A percentile compares a stretch with the other conserved stretches of the same genome.
Conservation (phyloP, 2,113 vertebrate species). For the Hypanus sabinus region DNA sequence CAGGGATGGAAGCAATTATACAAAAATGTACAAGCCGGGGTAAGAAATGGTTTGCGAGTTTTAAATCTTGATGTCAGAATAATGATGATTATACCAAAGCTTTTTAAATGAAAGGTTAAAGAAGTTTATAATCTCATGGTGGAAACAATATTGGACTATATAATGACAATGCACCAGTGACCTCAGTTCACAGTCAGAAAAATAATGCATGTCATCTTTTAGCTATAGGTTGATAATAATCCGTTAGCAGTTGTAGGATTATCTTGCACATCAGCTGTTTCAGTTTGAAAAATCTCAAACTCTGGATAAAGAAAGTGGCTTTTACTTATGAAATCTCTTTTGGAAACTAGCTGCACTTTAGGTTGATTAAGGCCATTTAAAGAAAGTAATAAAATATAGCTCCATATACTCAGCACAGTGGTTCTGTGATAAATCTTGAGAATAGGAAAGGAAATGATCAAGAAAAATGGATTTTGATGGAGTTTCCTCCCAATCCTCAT, state of each 20-base stretch:
- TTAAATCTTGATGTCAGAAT: background rate
- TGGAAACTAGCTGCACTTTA: background rate
- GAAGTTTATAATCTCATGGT: background rate
- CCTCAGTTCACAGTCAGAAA: no score
- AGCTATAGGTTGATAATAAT: background rate
- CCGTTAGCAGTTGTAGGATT: background rate
- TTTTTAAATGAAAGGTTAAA: background rate
- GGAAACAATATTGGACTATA: background rate
- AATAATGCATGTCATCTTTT: background rate
- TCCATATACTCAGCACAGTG: background rate
- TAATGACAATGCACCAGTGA: background rate
- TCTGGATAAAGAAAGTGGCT: background rate
- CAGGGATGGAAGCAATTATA: constrained; percentile 21
- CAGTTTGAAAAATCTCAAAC: background rate
- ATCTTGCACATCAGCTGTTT: background rate
- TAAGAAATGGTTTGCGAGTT: background rate
- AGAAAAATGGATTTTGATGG: background rate
- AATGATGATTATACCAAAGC: background rate
- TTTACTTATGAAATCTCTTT: background rate
- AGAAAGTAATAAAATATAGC: background rate
- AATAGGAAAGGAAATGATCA: background rate
- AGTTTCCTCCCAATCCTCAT: background rate
- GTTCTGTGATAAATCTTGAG: background rate
- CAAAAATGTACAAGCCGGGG: background rate
- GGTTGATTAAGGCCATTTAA: background rate